phyloP scores from a whole-genome alignment of 2,113 vertebrate species.

The Eurystomus gularis region DNA sequence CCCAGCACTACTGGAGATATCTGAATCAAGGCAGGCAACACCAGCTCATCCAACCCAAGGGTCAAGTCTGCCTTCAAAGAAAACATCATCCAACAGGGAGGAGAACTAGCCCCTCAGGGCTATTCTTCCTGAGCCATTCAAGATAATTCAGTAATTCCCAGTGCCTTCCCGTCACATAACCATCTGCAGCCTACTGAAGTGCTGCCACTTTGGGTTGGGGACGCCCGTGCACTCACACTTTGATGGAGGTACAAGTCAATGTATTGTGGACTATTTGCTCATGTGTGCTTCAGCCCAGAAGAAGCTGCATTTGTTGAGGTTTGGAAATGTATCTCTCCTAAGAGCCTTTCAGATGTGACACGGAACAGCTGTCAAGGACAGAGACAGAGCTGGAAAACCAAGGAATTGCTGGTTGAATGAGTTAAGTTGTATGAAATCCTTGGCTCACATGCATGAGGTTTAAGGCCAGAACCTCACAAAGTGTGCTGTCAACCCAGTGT shows the following conservation, averaged over 20 bases:
- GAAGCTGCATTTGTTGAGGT: neutral
- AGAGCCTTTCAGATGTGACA: neutral
- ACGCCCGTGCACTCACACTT: neutral
- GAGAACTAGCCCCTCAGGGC: neutral
- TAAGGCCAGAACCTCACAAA: neutral
- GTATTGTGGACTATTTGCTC: neutral
- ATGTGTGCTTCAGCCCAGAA: neutral
- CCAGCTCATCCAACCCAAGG: neutral
- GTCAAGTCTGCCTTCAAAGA: neutral
- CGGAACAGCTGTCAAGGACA: neutral
- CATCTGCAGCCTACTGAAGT: neutral
- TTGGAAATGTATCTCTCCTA: neutral
- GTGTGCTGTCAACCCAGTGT: fast-evolving
- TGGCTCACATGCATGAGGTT: neutral
- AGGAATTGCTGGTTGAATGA: neutral
- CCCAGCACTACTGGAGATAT: neutral
- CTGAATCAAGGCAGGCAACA: neutral
- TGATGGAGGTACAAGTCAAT: neutral
- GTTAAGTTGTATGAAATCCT: neutral
- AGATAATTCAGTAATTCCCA: neutral
- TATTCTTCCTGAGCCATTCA: neutral
- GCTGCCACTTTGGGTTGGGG: neutral
- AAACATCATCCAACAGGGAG: neutral
- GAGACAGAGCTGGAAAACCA: neutral
- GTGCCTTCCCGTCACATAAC: neutral